Conservation (phyloP, 2,797 vertebrate species). For the Mycteria americana region DNA sequence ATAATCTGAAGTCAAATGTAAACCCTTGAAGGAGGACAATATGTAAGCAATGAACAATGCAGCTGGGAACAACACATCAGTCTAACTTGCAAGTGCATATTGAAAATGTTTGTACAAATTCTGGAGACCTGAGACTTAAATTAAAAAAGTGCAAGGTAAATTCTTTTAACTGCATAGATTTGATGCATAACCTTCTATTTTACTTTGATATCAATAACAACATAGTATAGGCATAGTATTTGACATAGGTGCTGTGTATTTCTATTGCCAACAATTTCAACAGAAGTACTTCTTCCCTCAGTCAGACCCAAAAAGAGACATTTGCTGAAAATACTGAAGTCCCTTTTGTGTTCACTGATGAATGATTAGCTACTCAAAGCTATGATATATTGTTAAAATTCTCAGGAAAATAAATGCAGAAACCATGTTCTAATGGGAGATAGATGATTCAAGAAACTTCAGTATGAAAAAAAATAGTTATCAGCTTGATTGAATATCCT, state of each 20-base stretch:
- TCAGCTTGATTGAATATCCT: neutral
- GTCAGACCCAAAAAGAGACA: neutral
- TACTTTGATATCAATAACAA: neutral
- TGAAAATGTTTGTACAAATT: neutral
- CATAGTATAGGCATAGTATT: neutral
- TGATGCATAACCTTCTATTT: neutral
- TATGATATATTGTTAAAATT: neutral
- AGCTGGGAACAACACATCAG: neutral
- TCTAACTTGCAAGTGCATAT: neutral
- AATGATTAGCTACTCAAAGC: neutral
- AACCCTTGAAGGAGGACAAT: neutral
- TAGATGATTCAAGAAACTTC: neutral
- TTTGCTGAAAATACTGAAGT: neutral
- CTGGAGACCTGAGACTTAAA: neutral
- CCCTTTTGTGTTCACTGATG: neutral
- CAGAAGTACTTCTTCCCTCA: neutral
- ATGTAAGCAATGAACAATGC: neutral
- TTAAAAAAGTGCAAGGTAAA: neutral
- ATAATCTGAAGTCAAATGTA: neutral
- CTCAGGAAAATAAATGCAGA: neutral
- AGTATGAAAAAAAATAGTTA: neutral
- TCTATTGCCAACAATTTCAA: neutral
- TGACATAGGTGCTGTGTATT: neutral
- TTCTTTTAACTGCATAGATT: neutral
- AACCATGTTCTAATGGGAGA: neutral